Conservation (phyloP, 2,888 invertebrate species). For the Pseudolycoriella hygida region DNA sequence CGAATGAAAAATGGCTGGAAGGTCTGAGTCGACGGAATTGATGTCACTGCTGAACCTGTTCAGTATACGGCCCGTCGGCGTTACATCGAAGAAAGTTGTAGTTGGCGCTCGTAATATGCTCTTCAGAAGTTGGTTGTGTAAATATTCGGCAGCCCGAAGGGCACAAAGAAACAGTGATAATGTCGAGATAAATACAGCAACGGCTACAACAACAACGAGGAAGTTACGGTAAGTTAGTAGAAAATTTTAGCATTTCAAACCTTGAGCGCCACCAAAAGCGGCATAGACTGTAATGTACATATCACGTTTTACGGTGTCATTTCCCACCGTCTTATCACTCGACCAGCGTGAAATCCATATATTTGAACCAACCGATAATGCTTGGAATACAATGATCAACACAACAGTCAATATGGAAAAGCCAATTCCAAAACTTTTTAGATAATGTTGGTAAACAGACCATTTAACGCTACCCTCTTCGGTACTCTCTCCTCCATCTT, state of each 20-base stretch:
- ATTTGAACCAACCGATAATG: conserved; percentile 73
- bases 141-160: conserved; percentile 36
- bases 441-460: conserved; percentile 75
- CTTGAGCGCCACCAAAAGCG: conserved; percentile 73
- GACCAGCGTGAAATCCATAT: conserved; percentile 75
- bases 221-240: no score
- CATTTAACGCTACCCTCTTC: conserved; percentile 87
- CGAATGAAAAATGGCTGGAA: conserved; percentile 34
- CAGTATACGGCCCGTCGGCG: conserved; percentile 48
- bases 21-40: conserved; percentile 41
- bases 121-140: conserved; percentile 38
- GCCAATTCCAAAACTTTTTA: conserved; percentile 65
- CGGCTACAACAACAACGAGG: conserved; percentile 21
- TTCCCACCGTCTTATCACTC: conserved; percentile 40
- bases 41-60: conserved; percentile 52
- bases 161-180: conserved; percentile 38
- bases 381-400: conserved; percentile 66
- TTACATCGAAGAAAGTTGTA: conserved; percentile 51
- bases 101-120: conserved; percentile 39
- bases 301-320: conserved; percentile 44
- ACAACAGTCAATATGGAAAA: conserved; percentile 53
- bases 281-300: conserved; percentile 82
- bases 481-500: conserved; percentile 47
- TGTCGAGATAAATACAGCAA: conserved; percentile 36
- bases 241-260: conserved; percentile 35